These are phyloP conservation scores for Bugulina stolonifera DNA, from an alignment of 2,888 invertebrate species.

Conservation along the genomic window DNA sequence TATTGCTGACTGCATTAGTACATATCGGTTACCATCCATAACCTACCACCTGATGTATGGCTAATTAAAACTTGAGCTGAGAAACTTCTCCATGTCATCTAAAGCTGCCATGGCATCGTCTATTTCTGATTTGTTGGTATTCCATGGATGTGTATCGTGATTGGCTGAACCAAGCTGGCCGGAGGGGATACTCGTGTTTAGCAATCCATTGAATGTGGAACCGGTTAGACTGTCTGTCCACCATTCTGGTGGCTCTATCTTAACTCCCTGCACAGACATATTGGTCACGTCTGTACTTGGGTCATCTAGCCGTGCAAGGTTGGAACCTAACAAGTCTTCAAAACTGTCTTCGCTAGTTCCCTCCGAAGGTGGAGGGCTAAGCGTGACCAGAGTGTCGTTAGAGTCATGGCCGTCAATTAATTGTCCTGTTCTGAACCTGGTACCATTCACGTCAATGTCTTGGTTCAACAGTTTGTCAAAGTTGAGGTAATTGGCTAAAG, in stretches of 20 bases:
- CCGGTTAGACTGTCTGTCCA: slow-evolving; percentile 40
- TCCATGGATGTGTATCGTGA: slow-evolving; percentile 42
- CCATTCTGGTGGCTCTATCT: slow-evolving; percentile 51
- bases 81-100: slow-evolving; percentile 32
- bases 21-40: no score
- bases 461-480: slow-evolving; percentile 49
- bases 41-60: no score
- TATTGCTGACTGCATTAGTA: no score
- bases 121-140: slow-evolving; percentile 34
- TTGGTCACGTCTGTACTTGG: slow-evolving; percentile 33
- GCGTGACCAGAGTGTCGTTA: slow-evolving; percentile 33
- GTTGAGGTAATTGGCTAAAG: slow-evolving; percentile 41
- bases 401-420: slow-evolving; percentile 38
- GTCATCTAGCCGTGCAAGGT: slow-evolving; percentile 31
- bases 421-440: slow-evolving; percentile 46
- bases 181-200: background rate
- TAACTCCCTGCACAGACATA: slow-evolving; percentile 47
- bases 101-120: slow-evolving; percentile 43
- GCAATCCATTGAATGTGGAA: slow-evolving; percentile 22
- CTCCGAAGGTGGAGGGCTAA: slow-evolving; percentile 46
- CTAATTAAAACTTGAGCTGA: slow-evolving; percentile 13
- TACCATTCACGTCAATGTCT: slow-evolving; percentile 48
- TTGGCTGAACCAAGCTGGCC: slow-evolving; percentile 32
- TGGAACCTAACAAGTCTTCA: slow-evolving; percentile 42
- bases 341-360: slow-evolving; percentile 40